Evolutionary conservation across 2,888 invertebrate species (phyloP), one percentile per base, ranked within the genome.

Genomic region (Matsumyia berberina): DNA sequence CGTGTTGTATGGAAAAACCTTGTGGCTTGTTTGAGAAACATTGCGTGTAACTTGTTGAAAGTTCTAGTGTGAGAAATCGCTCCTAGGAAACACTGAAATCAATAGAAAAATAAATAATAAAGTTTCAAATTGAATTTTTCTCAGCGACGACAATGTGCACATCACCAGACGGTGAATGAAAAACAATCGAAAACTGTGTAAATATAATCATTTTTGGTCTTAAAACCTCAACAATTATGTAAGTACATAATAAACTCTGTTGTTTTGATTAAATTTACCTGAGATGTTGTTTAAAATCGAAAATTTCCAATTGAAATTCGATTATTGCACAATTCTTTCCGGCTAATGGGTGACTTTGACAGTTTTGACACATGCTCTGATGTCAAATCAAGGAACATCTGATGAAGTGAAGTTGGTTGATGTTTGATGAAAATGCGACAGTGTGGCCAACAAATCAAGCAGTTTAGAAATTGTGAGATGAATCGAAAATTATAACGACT

Each of bases 1-100:
- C 92, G 92, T 78, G 93, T 93, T n/a, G 93, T 93, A 89, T 95
- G 94, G 29, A 94, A 88, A 72, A 94, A 93, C 67, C 94, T 93
- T 62, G 93, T 89, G 53, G 94, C 90, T 87, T 93, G 92, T 89
- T 93, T 93, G 87, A 93, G 92, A 90, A 94, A 93, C 94, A 94
- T 94, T 93, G 94, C 92, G 49, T 92, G 29, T 8, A 11, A 86
- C 82, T 82, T 78, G 77, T 77, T 73, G 81, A 64, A 57, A 49
- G 12, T n/a, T 29, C 17, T n/a, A 39, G 58, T 11, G 51, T 62
- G 53, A 31, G 39, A 57, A 58, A 46, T 44, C n/a, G 80, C 51
- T 77, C 86, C 86, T 64, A 80, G 80, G 87, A 85, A 81, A 87
- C 87, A 73, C 76, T 82, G 86, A 74, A 86, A 86, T 87, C 80